Percentiles rank a stretch among this genome's conserved stretches.
Evolutionary conservation across 2,888 invertebrate genomes (phyloP).

Genomic region (Machimus rusticus): DNA sequence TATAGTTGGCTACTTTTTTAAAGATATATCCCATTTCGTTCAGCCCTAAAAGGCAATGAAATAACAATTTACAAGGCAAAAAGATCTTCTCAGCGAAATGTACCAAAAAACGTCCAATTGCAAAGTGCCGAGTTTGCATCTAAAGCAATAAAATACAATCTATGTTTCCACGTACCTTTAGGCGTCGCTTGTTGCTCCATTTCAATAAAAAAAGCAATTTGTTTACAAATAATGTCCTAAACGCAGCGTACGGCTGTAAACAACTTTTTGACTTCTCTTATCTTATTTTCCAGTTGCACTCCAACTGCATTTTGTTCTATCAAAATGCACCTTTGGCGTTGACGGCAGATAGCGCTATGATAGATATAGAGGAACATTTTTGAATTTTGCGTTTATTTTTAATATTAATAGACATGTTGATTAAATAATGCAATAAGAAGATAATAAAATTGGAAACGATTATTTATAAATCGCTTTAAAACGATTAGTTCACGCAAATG

Average conservation of each 20-base stretch:
- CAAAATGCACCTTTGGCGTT: not conserved
- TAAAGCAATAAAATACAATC: not conserved
- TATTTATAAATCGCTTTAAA: not conserved
- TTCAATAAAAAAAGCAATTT: not conserved
- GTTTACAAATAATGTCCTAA: not conserved
- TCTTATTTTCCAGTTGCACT: not conserved
- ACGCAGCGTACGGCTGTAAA: not conserved
- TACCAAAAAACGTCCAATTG: not conserved
- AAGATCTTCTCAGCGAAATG: not conserved
- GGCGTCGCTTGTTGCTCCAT: not conserved
- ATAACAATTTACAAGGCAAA: not conserved
- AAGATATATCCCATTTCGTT: not conserved
- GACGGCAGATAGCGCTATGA: not conserved
- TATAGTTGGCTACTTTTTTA: not conserved
- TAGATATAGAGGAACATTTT: not conserved
- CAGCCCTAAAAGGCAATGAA: not conserved
- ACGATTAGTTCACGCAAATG: not conserved
- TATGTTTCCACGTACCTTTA: not conserved
- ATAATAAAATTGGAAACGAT: not conserved
- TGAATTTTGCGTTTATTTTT: not conserved
- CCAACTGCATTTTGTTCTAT: not conserved
- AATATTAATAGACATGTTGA: not conserved
- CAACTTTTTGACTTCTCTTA: conserved; percentile 7
- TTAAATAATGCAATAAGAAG: not conserved
- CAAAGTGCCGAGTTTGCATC: not conserved